Evolutionary conservation across 2,797 vertebrate genomes (phyloP), one percentile per base, ranked within the genome.

Genomic region (Phalanger gymnotis): DNA sequence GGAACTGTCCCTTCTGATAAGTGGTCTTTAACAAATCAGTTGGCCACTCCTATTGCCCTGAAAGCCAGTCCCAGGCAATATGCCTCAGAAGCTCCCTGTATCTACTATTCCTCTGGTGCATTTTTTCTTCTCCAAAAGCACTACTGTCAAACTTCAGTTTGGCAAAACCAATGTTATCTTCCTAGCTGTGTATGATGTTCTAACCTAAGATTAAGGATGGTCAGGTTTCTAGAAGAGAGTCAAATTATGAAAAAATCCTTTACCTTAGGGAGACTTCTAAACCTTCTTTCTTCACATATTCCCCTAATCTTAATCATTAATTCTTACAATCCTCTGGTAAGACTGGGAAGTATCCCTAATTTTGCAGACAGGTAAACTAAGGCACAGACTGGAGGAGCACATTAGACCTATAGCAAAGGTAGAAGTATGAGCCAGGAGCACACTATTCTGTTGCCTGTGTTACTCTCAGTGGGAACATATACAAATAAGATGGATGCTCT

Each of bases 321-420:
- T 87, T 87, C 40, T 87, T 87, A 51, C 22, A 87, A 87, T 87
- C 40, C 22, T 54, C 87, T 34, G 51, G 93, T 53, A 87, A 94
- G 57, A 54, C 91, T n/a, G 34, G 73, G 81, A 81, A 96, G 9
- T 51, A 87, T 27, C 40, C 51, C 54, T 93, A 93, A 92, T 95
- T 95, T 89, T 96, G 94, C 58, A 0, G 89, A 97, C 73, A 97
- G 92, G 91, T 97, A 93, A 96, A 93, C 94, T 97, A 98, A 98
- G 98, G 97, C 97, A 98, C 97, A 96, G 96, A 87, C 40, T 87
- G 22, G 73, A 87, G 40, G 40, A 87, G 22, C 25, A 87, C 73
- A 87, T 87, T 87, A 97, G 94, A 96, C 94, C 66, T 90, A 91
- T 28, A 54, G 92, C 53, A 90, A 92, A 96, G 93, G 90, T 89